Evolutionary conservation across 1,140 invertebrate species (phyloP).

Genomic region (Idris sp.): DNA sequence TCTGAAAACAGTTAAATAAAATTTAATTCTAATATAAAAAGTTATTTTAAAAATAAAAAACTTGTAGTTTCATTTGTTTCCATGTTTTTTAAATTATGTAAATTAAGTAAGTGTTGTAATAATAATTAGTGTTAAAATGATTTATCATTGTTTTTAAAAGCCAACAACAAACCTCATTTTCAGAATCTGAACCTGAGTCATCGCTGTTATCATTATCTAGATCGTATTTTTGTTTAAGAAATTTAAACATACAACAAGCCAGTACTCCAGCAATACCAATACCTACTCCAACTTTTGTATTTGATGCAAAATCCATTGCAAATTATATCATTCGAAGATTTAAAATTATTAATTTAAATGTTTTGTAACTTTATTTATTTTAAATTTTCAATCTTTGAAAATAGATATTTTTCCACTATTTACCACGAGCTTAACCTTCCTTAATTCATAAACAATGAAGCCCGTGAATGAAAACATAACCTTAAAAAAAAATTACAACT

Average conservation of each 20-base stretch:
- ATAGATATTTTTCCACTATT: no score
- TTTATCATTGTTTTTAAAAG: background rate
- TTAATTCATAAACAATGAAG: no score
- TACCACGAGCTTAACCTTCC: no score
- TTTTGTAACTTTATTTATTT: no score
- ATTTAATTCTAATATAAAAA: no score
- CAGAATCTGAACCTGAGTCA: conserved; percentile 25
- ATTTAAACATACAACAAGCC: conserved; percentile 21
- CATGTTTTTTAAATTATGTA: background rate
- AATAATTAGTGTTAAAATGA: no score
- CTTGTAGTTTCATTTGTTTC: no score
- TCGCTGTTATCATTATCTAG: conserved; percentile 5
- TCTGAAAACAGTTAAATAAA: background rate
- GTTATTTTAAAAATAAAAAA: no score
- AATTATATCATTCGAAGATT: conserved; percentile 3
- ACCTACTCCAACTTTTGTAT: conserved; percentile 16
- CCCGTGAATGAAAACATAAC: no score
- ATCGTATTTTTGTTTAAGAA: conserved; percentile 13
- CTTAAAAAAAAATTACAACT: no score
- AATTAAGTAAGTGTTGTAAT: background rate
- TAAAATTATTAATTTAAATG: background rate
- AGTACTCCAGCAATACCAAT: conserved; percentile 24
- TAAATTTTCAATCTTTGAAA: no score
- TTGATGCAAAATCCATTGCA: conserved; percentile 17
- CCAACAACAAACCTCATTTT: conserved; percentile 16